Percentiles rank a stretch among this genome's conserved stretches.
These are phyloP conservation scores for Thera obeliscata DNA, from an alignment of 2,888 invertebrate species.

Conservation along the genomic window DNA sequence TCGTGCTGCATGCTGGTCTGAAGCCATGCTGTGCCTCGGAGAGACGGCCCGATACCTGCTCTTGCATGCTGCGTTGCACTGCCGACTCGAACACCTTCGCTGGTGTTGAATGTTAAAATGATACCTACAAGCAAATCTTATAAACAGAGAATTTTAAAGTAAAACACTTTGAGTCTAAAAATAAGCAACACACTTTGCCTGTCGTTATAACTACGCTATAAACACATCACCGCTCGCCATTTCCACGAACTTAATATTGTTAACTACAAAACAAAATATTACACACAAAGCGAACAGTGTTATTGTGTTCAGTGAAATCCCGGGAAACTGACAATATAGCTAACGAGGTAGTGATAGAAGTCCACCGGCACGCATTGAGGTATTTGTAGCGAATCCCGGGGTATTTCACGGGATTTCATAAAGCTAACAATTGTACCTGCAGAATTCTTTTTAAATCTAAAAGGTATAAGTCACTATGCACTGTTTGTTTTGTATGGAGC, in stretches of 20 bases:
- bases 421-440: conserved; percentile 2
- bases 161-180: conserved; percentile 2
- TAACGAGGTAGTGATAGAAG: conserved; percentile 37
- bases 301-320: conserved; percentile 32
- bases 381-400: conserved; percentile 27
- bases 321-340: conserved; percentile 36
- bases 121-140: background rate
- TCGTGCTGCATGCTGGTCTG: too few relatives aligned
- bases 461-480: too few relatives aligned
- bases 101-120: too few relatives aligned
- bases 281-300: conserved; percentile 25
- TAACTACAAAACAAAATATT: conserved; percentile 5
- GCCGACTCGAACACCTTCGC: too few relatives aligned
- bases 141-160: background rate
- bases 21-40: too few relatives aligned
- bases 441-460: background rate
- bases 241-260: conserved; percentile 3
- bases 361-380: conserved; percentile 30
- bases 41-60: too few relatives aligned
- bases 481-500: too few relatives aligned
- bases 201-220: conserved; percentile 5
- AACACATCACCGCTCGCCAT: conserved; percentile 7
- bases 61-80: too few relatives aligned
- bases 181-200: background rate
- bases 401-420: conserved; percentile 17